Evolutionary conservation across 2,888 invertebrate species (phyloP), one percentile per base, ranked within the genome.

Genomic region (Caenorhabditis imperialis): DNA sequence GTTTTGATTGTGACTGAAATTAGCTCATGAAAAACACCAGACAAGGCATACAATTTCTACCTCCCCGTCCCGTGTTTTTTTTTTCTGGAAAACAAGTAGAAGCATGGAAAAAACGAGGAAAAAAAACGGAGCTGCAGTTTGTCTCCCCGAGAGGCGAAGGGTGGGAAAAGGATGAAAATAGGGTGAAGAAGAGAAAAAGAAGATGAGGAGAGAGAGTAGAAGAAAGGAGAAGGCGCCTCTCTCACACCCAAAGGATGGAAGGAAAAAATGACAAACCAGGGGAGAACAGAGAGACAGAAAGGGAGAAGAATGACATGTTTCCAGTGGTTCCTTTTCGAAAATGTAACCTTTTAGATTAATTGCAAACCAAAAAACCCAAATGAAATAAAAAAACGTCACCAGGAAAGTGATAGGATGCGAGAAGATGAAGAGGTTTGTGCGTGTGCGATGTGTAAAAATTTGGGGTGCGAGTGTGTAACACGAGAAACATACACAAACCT

Each of bases 401-500:
- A 37, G n/a, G n/a, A 16, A 37, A 16, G n/a, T 37, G 37, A 37
- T 12, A 37, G 37, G 10, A 37, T 12, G 37, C 12, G 10, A n/a
- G 37, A 37, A 37, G n/a, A 38, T 44, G 20, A 22, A 14, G 8
- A 20, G 6, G 44, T 10, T 3, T 10, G 30, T 42, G 60, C 48
- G 27, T 60, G 25, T 30, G 33, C 7, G 35, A 14, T 35, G 61
- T 51, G 61, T 61, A n/a, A 61, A 61, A 50, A 50, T 51, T 30
- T 33, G 42, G 33, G 35, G 22, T 40, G 40, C 30, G 60, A 27
- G 14, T 14, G 44, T 44, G 44, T 44, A 44, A 44, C 20, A 22
- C 44, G 20, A 16, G 23, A 16, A 18, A 50, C 33, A 35, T 20
- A 35, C 51, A 44, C 67, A 50, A 33, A 77, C 79, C 77, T 79